Conservation (phyloP, 2,888 invertebrate species). For the Drosophila koepferae region DNA sequence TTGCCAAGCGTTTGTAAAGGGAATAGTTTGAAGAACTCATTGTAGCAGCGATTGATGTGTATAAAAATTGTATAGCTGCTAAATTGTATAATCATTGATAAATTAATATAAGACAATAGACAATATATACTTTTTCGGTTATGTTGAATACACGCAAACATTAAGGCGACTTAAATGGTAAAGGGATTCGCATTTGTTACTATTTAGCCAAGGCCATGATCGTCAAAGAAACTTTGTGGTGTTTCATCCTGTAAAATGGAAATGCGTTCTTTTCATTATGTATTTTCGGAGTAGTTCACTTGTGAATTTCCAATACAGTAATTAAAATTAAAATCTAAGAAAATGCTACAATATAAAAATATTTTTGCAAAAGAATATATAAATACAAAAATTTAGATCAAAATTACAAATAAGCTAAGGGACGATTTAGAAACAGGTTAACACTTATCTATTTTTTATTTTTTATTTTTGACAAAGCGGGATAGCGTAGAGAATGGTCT, state of each 20-base stretch:
- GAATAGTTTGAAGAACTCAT: conserved; percentile 20
- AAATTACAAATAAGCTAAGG: conserved; percentile 30
- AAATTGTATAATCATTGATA: conserved; percentile 28
- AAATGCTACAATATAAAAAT: conserved; percentile 8
- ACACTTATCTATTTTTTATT: background rate
- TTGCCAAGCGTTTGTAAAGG: conserved; percentile 27
- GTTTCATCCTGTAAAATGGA: conserved; percentile 98
- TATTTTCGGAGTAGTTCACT: conserved; percentile 8
- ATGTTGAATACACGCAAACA: conserved; percentile 61
- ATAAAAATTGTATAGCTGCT: conserved; percentile 35
- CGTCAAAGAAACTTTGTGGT: conserved; percentile 99
- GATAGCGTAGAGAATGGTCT: conserved; percentile 30
- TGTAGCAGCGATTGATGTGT: conserved; percentile 42
- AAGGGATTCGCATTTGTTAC: conserved; percentile 34
- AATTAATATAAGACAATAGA: conserved; percentile 31
- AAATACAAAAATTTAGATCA: conserved; percentile 3
- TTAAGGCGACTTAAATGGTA: conserved; percentile 69
- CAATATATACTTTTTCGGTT: conserved; percentile 46
- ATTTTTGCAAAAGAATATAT: conserved; percentile 6
- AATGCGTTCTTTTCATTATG: conserved; percentile 56
- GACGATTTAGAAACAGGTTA: conserved; percentile 26
- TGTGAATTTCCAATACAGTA: conserved; percentile 29
- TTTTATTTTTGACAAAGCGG: conserved; percentile 19
- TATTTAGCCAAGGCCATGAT: conserved; percentile 96
- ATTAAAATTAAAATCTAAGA: background rate